Conservation (phyloP, 2,888 invertebrate species). For the Apodemia mormo region DNA sequence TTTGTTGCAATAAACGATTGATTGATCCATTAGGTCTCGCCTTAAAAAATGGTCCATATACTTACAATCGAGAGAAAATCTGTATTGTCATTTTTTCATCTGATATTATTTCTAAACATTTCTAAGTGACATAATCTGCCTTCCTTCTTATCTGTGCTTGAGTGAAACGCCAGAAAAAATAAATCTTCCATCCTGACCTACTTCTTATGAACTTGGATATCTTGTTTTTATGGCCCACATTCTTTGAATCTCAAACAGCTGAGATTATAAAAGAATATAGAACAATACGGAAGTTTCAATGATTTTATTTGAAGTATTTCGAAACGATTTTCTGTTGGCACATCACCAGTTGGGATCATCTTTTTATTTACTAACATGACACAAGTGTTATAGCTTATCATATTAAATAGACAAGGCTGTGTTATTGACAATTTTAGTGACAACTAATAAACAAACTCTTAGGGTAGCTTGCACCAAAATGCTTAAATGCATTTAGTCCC, state of each 20-base stretch:
- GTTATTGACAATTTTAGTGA: background rate
- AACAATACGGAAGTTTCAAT: conserved; percentile 15
- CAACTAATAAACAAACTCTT: background rate
- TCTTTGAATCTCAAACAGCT: conserved; percentile 6
- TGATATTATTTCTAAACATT: background rate
- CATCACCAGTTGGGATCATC: conserved; percentile 3
- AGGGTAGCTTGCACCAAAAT: too few relatives aligned
- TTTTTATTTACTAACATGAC: background rate
- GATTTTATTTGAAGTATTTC: conserved; percentile 18
- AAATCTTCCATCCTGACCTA: conserved; percentile 7
- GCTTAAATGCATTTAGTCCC: too few relatives aligned
- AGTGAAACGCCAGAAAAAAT: conserved; percentile 1
- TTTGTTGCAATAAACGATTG: too few relatives aligned
- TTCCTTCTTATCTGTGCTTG: background rate
- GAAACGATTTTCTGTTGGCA: conserved; percentile 2
- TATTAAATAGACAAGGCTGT: conserved; percentile 5
- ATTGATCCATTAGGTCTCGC: too few relatives aligned
- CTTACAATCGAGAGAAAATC: too few relatives aligned
- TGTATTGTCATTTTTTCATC: too few relatives aligned
- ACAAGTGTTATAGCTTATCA: background rate
- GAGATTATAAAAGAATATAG: conserved; percentile 10
- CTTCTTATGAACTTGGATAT: conserved; percentile 7
- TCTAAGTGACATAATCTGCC: background rate
- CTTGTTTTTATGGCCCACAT: conserved; percentile 14
- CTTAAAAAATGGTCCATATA: too few relatives aligned